These are phyloP conservation scores for Nasonia oneida DNA, from an alignment of 2,888 invertebrate genomes.

Conservation along the genomic window DNA sequence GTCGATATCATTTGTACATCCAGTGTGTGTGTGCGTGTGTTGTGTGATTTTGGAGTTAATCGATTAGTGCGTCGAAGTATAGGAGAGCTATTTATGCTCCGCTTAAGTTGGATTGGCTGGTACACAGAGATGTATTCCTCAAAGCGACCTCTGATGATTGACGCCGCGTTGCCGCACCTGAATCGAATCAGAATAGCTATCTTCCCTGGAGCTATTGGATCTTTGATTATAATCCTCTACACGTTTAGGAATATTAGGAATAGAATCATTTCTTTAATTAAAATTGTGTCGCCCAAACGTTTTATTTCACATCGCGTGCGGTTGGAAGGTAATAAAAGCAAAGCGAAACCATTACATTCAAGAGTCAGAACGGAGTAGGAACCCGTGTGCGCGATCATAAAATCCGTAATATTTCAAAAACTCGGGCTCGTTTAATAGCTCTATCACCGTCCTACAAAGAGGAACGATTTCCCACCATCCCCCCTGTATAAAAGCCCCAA, in stretches of 20 bases:
- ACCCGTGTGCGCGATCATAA: neutral
- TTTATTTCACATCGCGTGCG: too few relatives aligned
- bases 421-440: neutral
- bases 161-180: neutral
- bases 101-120: constrained; percentile 2
- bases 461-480: constrained; percentile 10
- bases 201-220: neutral
- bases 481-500: neutral
- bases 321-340: too few relatives aligned
- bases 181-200: neutral
- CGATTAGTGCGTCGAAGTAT: constrained; percentile 28
- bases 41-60: constrained; percentile 26
- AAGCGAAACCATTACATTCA: neutral
- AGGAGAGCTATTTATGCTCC: constrained; percentile 29
- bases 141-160: constrained; percentile 24
- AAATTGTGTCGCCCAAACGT: too few relatives aligned
- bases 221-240: neutral
- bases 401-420: constrained; percentile 15
- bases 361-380: neutral
- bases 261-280: too few relatives aligned
- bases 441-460: neutral
- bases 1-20: neutral
- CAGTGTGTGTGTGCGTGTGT: too few relatives aligned
- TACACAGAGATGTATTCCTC: neutral
- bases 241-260: neutral